Conservation (phyloP, 2,797 vertebrate genomes). For the Avahi laniger region DNA sequence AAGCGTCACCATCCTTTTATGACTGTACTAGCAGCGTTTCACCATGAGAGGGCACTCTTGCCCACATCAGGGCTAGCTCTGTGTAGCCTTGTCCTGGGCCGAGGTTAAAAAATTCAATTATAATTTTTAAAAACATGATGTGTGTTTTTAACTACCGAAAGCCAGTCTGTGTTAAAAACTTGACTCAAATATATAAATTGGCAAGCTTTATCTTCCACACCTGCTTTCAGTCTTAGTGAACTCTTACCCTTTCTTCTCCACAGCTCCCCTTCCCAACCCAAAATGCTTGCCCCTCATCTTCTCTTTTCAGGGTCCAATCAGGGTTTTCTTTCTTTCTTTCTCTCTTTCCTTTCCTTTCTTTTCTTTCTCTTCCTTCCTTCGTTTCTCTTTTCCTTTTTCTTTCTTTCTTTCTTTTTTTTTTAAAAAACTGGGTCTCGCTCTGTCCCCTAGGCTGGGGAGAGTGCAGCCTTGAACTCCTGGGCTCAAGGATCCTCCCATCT, state of each 20-base stretch:
- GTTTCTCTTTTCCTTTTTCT: too few relatives aligned
- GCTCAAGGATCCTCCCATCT: too few relatives aligned
- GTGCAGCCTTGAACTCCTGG: too few relatives aligned
- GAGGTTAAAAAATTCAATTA: neutral
- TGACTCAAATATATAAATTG: neutral
- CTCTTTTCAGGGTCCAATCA: neutral
- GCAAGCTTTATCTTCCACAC: neutral
- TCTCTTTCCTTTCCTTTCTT: too few relatives aligned
- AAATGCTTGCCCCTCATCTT: neutral
- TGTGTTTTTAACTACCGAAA: conserved; percentile 14
- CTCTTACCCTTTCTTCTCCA: neutral
- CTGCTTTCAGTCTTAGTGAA: neutral
- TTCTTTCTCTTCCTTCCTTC: too few relatives aligned
- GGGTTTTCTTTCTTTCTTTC: too few relatives aligned
- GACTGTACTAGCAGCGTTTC: neutral
- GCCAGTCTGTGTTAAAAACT: neutral
- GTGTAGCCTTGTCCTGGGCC: neutral
- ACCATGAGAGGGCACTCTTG: conserved; percentile 50
- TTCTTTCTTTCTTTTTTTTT: too few relatives aligned
- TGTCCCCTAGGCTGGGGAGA: too few relatives aligned
- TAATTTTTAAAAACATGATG: neutral
- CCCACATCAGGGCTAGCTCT: neutral
- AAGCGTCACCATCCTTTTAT: neutral
- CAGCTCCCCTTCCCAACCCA: neutral
- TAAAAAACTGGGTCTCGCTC: too few relatives aligned